A percentile compares a stretch with the other conserved stretches of the same genome.
These are phyloP conservation scores for Alosa sapidissima DNA, from an alignment of 2,797 vertebrate species.

Conservation along the genomic window DNA sequence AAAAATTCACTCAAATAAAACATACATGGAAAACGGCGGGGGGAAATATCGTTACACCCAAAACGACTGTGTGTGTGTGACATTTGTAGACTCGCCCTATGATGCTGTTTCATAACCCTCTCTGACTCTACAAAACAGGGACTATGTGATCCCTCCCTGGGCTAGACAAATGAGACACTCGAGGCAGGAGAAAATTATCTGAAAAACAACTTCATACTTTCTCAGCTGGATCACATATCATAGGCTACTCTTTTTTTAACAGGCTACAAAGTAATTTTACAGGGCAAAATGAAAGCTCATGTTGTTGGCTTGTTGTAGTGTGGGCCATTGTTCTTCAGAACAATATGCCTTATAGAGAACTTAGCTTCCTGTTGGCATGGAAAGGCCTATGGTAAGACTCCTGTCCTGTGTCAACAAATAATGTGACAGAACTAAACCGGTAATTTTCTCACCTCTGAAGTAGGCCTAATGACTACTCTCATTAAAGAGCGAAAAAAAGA, in stretches of 20 bases:
- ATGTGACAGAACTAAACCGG: background rate
- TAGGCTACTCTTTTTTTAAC: background rate
- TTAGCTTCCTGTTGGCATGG: slow-evolving; percentile 8
- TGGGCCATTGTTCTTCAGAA: background rate
- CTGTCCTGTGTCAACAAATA: slow-evolving; percentile 12
- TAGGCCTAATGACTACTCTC: background rate
- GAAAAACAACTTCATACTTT: background rate
- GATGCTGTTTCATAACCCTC: background rate
- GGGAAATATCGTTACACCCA: slow-evolving; percentile 8
- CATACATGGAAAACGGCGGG: background rate
- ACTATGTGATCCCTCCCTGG: background rate
- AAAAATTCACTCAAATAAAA: background rate
- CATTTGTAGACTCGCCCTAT: background rate
- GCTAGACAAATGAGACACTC: background rate
- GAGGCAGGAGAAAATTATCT: background rate
- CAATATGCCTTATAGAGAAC: slow-evolving; percentile 23
- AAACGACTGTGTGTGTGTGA: background rate
- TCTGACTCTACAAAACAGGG: slow-evolving; percentile 3
- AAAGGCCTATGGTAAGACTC: background rate
- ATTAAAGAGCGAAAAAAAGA: background rate
- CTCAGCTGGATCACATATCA: background rate
- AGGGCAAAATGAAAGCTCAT: background rate
- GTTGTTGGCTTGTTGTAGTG: background rate
- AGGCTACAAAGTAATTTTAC: background rate
- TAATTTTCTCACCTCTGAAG: background rate